A percentile compares a stretch with the other conserved stretches of the same genome.
Conservation (phyloP, 2,797 vertebrate genomes). For the Sebastes trivittatus region DNA sequence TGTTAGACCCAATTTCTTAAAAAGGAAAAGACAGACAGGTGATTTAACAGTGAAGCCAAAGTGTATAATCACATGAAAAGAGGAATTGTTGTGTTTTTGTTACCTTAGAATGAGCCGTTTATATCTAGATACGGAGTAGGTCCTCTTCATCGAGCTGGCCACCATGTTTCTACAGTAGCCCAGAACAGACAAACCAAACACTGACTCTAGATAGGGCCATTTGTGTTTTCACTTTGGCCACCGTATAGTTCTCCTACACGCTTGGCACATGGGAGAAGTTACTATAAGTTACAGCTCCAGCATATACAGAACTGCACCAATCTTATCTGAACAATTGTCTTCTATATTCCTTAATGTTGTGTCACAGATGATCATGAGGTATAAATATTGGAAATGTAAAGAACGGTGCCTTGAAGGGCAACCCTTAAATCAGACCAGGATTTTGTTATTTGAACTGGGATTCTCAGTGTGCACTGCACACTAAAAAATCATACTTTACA, state of each 20-base stretch:
- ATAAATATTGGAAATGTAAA: background rate
- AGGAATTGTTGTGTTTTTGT: too few relatives aligned
- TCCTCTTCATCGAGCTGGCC: accelerated
- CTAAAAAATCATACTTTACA: background rate
- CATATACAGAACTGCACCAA: background rate
- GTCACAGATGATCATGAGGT: background rate
- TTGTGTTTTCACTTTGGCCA: too few relatives aligned
- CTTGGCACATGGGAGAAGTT: too few relatives aligned
- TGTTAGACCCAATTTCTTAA: background rate
- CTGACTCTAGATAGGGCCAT: too few relatives aligned
- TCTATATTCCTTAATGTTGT: background rate
- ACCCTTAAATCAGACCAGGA: background rate
- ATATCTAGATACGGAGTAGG: accelerated
- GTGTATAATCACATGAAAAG: too few relatives aligned
- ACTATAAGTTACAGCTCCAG: background rate
- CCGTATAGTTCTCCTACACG: too few relatives aligned
- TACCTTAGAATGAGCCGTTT: too few relatives aligned
- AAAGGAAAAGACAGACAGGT: background rate
- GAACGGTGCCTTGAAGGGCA: background rate
- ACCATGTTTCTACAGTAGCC: too few relatives aligned
- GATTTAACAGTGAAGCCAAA: too few relatives aligned
- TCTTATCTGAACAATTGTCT: background rate
- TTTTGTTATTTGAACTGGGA: background rate
- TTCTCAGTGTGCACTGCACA: background rate
- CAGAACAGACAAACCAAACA: too few relatives aligned